Conservation (phyloP, 1,140 invertebrate species). For the Caenorhabditis brenneri region DNA sequence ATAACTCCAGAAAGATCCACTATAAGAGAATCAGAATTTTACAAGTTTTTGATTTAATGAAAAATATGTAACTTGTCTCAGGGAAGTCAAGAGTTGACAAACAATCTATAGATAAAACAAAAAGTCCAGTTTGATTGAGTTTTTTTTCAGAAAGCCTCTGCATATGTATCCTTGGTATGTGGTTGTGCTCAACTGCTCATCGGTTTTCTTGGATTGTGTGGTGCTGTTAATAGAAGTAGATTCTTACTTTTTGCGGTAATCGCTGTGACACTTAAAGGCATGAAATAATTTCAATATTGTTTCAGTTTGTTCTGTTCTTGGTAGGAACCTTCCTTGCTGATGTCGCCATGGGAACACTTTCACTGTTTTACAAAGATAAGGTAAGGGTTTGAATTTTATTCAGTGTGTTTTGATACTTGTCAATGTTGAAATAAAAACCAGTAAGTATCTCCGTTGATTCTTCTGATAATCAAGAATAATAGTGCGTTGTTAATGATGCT, state of each 20-base stretch:
- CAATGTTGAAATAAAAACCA: too few relatives aligned
- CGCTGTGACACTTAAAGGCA: background rate
- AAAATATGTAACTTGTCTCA: too few relatives aligned
- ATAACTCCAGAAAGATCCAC: too few relatives aligned
- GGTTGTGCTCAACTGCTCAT: conserved; percentile 53
- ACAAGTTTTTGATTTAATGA: too few relatives aligned
- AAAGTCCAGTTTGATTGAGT: too few relatives aligned
- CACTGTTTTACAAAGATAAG: conserved; percentile 62
- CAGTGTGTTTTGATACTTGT: too few relatives aligned
- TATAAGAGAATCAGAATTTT: too few relatives aligned
- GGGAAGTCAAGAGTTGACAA: too few relatives aligned
- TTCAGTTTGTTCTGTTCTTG: conserved; percentile 58
- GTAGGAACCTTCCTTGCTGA: conserved; percentile 59
- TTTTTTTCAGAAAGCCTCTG: conserved; percentile 55
- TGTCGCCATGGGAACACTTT: conserved; percentile 58
- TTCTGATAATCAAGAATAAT: too few relatives aligned
- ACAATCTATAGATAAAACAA: too few relatives aligned
- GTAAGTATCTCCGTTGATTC: too few relatives aligned
- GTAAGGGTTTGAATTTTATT: conserved; percentile 48
- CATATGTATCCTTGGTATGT: conserved; percentile 45
- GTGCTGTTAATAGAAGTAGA: conserved; percentile 53
- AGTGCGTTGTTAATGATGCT: too few relatives aligned
- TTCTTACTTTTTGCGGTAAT: conserved; percentile 48
- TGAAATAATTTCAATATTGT: background rate
- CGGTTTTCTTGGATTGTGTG: conserved; percentile 56